A percentile compares a stretch with the other conserved stretches of the same genome.
Evolutionary conservation across 2,888 invertebrate species (phyloP).

Genomic region (Rhingia rostrata): DNA sequence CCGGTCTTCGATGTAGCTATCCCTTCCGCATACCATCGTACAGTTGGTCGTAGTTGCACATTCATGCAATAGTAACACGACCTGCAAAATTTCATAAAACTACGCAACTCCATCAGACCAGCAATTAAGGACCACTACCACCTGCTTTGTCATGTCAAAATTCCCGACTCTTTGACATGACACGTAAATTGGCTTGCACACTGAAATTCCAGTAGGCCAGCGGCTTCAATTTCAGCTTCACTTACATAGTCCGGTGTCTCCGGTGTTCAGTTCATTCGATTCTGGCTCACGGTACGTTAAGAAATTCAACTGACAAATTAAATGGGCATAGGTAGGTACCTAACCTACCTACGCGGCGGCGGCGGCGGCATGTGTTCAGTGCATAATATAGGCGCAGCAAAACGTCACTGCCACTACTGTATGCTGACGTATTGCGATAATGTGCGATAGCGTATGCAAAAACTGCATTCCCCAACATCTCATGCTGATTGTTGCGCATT

Average conservation of each 20-base stretch:
- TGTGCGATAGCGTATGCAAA: conserved; percentile 21
- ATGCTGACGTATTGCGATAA: conserved; percentile 45
- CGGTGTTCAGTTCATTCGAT: conserved; percentile 39
- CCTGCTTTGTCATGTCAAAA: conserved; percentile 61
- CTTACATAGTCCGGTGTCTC: not conserved
- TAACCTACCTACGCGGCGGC: conserved; percentile 8
- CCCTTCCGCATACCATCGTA: not conserved
- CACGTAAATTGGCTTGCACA: conserved; percentile 50
- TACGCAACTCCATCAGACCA: not conserved
- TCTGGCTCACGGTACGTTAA: conserved; percentile 2
- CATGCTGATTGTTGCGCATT: conserved; percentile 54
- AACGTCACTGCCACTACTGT: conserved; percentile 46
- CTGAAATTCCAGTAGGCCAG: conserved; percentile 40
- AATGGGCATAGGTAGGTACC: not conserved
- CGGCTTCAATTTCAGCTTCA: conserved; percentile 31
- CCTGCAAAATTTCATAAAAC: too few relatives aligned
- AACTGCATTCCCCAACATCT: conserved; percentile 35
- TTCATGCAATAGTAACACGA: too few relatives aligned
- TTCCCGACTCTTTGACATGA: conserved; percentile 54
- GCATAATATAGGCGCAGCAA: conserved; percentile 20
- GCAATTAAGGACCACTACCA: conserved; percentile 35
- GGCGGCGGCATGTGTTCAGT: conserved; percentile 15
- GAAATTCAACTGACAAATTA: conserved; percentile 46
- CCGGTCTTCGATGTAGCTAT: too few relatives aligned
- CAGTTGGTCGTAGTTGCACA: not conserved